Conservation (phyloP, 2,888 invertebrate genomes). For the Ferdinandea cuprea region DNA sequence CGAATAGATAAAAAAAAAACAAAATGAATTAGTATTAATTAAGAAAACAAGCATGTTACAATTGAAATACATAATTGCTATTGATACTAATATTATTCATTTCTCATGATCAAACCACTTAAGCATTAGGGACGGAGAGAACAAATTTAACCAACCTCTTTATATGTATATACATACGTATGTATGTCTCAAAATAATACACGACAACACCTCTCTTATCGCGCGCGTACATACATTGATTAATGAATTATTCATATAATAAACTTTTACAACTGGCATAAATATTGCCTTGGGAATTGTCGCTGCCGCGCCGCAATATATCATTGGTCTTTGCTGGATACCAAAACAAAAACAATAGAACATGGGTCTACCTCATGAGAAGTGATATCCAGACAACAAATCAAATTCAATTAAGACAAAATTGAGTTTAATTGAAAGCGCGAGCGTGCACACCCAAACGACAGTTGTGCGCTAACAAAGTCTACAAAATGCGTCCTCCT, state of each 20-base stretch:
- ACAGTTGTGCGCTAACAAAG: not conserved
- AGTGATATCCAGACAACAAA: slow-evolving; percentile 55
- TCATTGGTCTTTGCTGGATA: slow-evolving; percentile 34
- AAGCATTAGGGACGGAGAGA: too few relatives aligned
- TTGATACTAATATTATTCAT: slow-evolving; percentile 22
- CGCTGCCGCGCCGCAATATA: slow-evolving; percentile 33
- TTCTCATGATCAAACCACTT: slow-evolving; percentile 20
- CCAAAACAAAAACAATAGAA: slow-evolving; percentile 44
- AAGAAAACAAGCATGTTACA: slow-evolving; percentile 28
- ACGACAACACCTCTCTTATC: slow-evolving; percentile 65
- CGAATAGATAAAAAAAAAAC: slow-evolving; percentile 8
- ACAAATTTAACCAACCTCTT: slow-evolving; percentile 39
- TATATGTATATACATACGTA: slow-evolving; percentile 28
- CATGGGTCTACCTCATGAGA: slow-evolving; percentile 37
- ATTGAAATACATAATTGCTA: slow-evolving; percentile 25
- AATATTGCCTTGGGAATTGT: slow-evolving; percentile 69
- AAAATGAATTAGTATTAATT: slow-evolving; percentile 30
- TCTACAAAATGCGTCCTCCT: too few relatives aligned
- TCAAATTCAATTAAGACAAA: slow-evolving; percentile 73
- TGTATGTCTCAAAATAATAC: slow-evolving; percentile 16
- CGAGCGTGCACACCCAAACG: slow-evolving; percentile 66
- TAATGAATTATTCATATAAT: slow-evolving; percentile 70
- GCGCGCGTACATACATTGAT: slow-evolving; percentile 26
- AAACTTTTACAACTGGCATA: slow-evolving; percentile 62
- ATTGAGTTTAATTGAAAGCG: slow-evolving; percentile 70